Evolutionary conservation across 1,140 invertebrate species (phyloP), one percentile per base, ranked within the genome.

Genomic region (Plutomurus gul): DNA sequence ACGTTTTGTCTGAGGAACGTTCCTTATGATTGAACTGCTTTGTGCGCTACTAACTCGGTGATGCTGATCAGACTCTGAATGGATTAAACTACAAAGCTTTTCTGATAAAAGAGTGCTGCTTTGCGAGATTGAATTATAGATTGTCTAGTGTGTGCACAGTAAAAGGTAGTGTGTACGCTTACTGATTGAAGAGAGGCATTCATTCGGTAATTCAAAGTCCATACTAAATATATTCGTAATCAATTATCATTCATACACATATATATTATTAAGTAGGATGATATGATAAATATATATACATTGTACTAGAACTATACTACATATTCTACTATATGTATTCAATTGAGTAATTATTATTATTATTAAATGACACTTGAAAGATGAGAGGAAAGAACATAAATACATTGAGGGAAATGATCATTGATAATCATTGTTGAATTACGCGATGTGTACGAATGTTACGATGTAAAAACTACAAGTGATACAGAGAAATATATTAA

Each of bases 381-480:
- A 33, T 33, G 56, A 65, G 27, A 65, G n/a, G 56, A 65, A 30
- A 65, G 56, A 33, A 65, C 56, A 65, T 25, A 65, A 65, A 65
- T 65, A 65, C 56, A 65, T 65, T 65, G 56, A 65, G 27, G 56
- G 56, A 65, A 65, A 65, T 65, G 56, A 65, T 65, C 30, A 65
- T 65, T 65, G 56, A 65, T 65, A 65, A 65, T 65, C 56, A 65
- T 65, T 65, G 56, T 65, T 65, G 56, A 65, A 65, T 65, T 65
- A 65, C 56, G 56, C 36, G 30, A 65, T 30, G 56, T 65, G 56
- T 65, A 65, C 56, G 56, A 65, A 65, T 65, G 56, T 65, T 65
- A 65, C 56, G 56, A 65, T 65, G 56, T 65, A 65, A 65, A 65
- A 65, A 65, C 56, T 65, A 65, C 56, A 65, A 30, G 56, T 65